Evolutionary conservation across 2,113 vertebrate genomes (phyloP).

Genomic region (Sciurus niger): DNA sequence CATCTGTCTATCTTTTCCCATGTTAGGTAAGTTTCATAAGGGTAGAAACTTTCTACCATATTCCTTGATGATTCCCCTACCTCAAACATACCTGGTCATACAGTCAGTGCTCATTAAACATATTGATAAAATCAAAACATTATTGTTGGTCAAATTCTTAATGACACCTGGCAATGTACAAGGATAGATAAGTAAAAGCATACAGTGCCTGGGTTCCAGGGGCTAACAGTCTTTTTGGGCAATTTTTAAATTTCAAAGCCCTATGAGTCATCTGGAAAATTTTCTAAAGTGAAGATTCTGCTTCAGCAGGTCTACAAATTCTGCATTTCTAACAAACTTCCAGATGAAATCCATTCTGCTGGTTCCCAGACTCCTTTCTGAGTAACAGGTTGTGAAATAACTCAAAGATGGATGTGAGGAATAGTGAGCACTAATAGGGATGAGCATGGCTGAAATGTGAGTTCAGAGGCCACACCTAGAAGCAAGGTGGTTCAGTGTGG

Average conservation of each 20-base stretch:
- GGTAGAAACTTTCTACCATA: neutral
- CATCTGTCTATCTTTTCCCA: neutral
- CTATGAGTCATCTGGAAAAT: neutral
- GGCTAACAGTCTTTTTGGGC: neutral
- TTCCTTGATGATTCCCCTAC: neutral
- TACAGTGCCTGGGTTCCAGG: neutral
- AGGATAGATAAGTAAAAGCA: neutral
- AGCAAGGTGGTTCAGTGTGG: neutral
- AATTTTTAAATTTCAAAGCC: conserved; percentile 34
- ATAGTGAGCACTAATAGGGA: neutral
- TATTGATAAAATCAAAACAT: neutral
- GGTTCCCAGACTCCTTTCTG: neutral
- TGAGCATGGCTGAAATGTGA: neutral
- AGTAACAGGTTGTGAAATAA: neutral
- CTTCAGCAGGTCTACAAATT: neutral
- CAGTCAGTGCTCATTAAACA: neutral
- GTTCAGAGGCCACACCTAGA: neutral
- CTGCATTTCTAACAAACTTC: neutral
- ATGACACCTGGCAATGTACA: neutral
- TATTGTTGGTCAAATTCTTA: neutral
- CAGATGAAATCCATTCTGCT: neutral
- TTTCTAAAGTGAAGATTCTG: conserved; percentile 11
- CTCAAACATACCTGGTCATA: neutral
- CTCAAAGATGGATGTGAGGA: neutral
- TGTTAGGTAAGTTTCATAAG: neutral